Conservation (phyloP, 2,113 vertebrate species). For the Chionis minor region DNA sequence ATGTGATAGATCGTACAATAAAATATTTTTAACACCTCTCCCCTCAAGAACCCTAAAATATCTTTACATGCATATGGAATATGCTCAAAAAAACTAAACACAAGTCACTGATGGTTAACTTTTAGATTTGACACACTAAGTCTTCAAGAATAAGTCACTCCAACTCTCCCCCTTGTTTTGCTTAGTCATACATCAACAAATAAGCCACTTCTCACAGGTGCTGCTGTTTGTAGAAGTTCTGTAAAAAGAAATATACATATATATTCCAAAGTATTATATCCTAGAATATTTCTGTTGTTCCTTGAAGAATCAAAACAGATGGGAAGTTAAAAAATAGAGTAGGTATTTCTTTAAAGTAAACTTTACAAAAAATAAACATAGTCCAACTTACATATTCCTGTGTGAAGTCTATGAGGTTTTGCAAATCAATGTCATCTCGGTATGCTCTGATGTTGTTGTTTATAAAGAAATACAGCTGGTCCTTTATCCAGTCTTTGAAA, state of each 20-base stretch:
- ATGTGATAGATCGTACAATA: not conserved
- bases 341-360: not conserved
- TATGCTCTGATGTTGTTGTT: slow-evolving; percentile 99
- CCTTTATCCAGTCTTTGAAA: slow-evolving; percentile 99
- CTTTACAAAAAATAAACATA: not conserved
- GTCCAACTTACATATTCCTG: slow-evolving; percentile 93
- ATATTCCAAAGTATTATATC: not conserved
- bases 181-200: not conserved
- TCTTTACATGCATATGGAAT: not conserved
- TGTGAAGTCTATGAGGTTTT: slow-evolving; percentile 98
- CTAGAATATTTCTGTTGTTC: not conserved
- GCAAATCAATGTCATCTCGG: slow-evolving; percentile 96
- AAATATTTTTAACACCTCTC: not conserved
- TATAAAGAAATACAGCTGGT: slow-evolving; percentile 98
- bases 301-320: not conserved
- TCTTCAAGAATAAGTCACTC: not conserved
- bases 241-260: not conserved
- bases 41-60: not conserved
- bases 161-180: not conserved
- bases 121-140: not conserved
- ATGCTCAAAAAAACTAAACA: not conserved
- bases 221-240: not conserved
- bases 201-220: not conserved
- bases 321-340: not conserved
- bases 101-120: not conserved